Evolutionary conservation across 2,888 invertebrate species (phyloP).

Genomic region (Ormyrus pomaceus): DNA sequence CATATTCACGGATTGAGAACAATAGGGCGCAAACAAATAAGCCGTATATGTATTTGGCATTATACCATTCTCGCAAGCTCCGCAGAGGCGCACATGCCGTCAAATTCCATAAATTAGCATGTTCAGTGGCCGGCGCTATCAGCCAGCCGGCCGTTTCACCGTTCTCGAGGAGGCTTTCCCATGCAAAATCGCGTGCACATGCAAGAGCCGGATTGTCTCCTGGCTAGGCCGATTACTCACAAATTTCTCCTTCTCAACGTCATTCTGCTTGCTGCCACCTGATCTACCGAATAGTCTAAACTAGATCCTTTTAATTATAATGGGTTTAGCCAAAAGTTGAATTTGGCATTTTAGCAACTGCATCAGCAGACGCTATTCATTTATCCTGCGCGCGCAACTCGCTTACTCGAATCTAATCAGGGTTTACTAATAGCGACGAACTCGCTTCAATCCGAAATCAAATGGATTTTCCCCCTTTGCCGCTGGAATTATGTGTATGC

Average conservation of each 20-base stretch:
- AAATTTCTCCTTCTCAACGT: neutral
- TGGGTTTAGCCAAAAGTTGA: too few species aligned
- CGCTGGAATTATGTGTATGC: neutral
- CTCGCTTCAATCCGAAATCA: slow-evolving; percentile 54
- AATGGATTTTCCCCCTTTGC: slow-evolving; percentile 60
- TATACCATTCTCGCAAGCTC: neutral
- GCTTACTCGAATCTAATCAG: slow-evolving; percentile 32
- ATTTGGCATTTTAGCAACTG: too few species aligned
- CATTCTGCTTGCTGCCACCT: neutral
- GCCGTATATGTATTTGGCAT: too few species aligned
- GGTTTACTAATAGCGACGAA: slow-evolving; percentile 20
- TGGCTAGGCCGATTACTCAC: neutral
- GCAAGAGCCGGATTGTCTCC: neutral
- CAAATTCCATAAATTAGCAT: slow-evolving; percentile 55
- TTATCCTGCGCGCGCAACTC: neutral
- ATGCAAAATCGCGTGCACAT: neutral
- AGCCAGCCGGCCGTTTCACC: neutral
- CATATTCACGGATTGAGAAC: too few species aligned
- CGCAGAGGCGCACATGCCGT: neutral
- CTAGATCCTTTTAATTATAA: too few species aligned
- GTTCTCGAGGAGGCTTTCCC: neutral
- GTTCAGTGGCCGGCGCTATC: neutral
- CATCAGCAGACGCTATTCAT: too few species aligned
- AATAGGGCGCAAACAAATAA: too few species aligned
- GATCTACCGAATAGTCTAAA: too few species aligned